Evolutionary conservation across 2,888 invertebrate species (phyloP).

Genomic region (Lottia gigantea): DNA sequence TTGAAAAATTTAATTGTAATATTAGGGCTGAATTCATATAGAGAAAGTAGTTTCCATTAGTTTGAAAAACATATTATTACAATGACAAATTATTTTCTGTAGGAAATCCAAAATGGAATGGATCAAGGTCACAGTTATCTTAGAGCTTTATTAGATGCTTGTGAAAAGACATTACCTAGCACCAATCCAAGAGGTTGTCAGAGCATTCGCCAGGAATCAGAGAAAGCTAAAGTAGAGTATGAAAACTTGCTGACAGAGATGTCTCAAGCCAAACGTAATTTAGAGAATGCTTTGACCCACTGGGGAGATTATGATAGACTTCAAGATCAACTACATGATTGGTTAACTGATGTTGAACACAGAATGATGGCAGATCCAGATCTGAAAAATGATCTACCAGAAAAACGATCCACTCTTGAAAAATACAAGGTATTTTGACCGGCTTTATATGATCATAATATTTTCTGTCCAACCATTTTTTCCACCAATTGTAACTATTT

Average conservation of each 20-base stretch:
- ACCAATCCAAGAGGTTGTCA: constrained; percentile 89
- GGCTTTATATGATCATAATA: no score
- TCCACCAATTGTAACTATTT: no score
- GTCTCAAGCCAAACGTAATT: constrained; percentile 74
- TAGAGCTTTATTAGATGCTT: constrained; percentile 80
- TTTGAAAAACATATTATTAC: not conserved
- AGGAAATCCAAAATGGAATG: constrained; percentile 87
- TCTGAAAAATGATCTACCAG: constrained; percentile 86
- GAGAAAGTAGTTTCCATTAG: not conserved
- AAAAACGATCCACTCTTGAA: constrained; percentile 89
- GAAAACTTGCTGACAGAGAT: constrained; percentile 79
- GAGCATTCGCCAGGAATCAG: constrained; percentile 92
- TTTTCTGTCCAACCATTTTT: no score
- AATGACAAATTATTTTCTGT: constrained; percentile 71
- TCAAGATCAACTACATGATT: constrained; percentile 79
- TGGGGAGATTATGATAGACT: constrained; percentile 89
- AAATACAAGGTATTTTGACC: constrained; percentile 76
- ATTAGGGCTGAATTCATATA: no score
- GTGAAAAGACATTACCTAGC: constrained; percentile 92
- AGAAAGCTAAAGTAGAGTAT: constrained; percentile 87
- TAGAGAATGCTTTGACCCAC: constrained; percentile 80
- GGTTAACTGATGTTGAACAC: constrained; percentile 87
- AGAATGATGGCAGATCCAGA: constrained; percentile 88
- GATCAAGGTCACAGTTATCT: constrained; percentile 92
- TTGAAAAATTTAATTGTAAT: no score